Conservation (phyloP, 2,113 vertebrate genomes). For the Paramisgurnus dabryanus region DNA sequence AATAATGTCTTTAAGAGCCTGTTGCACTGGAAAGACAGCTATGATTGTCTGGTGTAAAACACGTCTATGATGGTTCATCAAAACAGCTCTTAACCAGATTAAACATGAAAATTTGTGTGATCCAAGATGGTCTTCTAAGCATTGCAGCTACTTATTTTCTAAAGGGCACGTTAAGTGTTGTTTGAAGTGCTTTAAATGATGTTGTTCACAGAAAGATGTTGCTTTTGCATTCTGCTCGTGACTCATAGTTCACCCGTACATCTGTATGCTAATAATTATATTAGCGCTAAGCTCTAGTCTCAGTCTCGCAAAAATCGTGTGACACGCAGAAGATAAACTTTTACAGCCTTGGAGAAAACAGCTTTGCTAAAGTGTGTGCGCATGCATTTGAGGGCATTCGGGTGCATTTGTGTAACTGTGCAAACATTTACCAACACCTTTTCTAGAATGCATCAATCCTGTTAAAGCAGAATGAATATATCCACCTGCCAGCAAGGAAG, state of each 20-base stretch:
- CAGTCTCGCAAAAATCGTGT: constrained; percentile 11
- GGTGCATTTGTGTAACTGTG: neutral
- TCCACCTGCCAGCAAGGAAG: constrained; percentile 29
- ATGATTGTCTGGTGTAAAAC: too few relatives aligned
- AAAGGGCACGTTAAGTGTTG: neutral
- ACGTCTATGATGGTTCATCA: too few relatives aligned
- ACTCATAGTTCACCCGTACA: constrained; percentile 28
- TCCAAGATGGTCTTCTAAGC: too few relatives aligned
- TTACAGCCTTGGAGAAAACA: constrained; percentile 8
- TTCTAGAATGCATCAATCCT: neutral
- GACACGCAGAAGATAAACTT: constrained; percentile 26
- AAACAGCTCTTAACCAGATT: too few relatives aligned
- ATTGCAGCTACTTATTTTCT: too few relatives aligned
- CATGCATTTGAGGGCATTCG: neutral
- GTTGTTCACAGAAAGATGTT: neutral
- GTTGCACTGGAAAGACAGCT: too few relatives aligned
- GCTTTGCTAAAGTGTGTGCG: neutral
- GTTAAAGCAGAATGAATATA: constrained; percentile 42
- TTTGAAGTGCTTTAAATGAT: neutral
- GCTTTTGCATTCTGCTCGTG: constrained; percentile 27
- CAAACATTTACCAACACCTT: neutral
- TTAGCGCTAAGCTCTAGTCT: constrained; percentile 19
- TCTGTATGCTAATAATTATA: constrained; percentile 44
- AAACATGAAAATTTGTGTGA: too few relatives aligned
- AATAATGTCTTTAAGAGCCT: too few relatives aligned